Percentiles rank a stretch among this genome's conserved stretches.
phyloP scores from a whole-genome alignment of 1,140 invertebrate genomes.

The Drosophila sp. region DNA sequence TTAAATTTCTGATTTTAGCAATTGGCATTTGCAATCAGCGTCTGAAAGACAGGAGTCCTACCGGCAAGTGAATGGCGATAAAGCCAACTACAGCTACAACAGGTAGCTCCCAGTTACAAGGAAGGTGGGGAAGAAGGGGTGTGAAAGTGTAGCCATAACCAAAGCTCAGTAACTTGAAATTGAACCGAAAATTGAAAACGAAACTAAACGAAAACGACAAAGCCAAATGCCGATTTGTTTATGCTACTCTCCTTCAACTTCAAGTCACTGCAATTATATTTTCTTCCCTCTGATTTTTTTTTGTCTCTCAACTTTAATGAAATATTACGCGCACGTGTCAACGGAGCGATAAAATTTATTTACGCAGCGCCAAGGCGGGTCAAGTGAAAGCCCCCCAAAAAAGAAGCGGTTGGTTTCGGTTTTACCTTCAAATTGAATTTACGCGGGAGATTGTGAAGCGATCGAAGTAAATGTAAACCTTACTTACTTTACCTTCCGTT shows the following conservation, averaged over 20 bases:
- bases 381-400: constrained; percentile 76
- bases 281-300: constrained; percentile 18
- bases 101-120: constrained; percentile 2
- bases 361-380: constrained; percentile 72
- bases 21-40: constrained; percentile 67
- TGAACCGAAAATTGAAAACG: constrained; percentile 68
- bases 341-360: constrained; percentile 78
- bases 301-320: constrained; percentile 59
- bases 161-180: constrained; percentile 66
- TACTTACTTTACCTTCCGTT: constrained; percentile 20
- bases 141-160: constrained; percentile 41
- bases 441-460: constrained; percentile 56
- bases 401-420: neutral
- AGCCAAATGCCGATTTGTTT: constrained; percentile 67
- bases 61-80: constrained; percentile 1
- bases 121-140: constrained; percentile 14
- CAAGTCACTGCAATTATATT: constrained; percentile 48
- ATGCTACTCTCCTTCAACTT: constrained; percentile 49
- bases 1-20: constrained; percentile 13
- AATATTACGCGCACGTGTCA: constrained; percentile 82
- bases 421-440: constrained; percentile 79
- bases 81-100: constrained; percentile 30
- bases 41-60: constrained; percentile 6
- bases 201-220: constrained; percentile 58
- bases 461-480: constrained; percentile 77